Conservation (phyloP, 1,140 invertebrate genomes). For the Whitmania pigra region DNA sequence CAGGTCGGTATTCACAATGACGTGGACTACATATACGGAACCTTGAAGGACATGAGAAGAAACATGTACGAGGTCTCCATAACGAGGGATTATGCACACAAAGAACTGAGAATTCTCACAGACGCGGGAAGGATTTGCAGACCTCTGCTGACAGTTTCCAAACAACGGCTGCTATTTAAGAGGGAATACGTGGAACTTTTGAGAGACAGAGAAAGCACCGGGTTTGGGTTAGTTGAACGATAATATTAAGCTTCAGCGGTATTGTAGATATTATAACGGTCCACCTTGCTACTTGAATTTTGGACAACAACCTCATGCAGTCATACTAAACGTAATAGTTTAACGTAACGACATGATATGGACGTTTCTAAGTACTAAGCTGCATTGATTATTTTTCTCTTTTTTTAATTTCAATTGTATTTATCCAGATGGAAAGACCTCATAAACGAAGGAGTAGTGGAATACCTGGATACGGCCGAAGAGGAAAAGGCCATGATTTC, state of each 20-base stretch:
- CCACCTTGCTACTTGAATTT: conserved; percentile 47
- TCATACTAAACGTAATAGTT: no score
- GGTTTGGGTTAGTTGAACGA: conserved; percentile 52
- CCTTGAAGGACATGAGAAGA: conserved; percentile 78
- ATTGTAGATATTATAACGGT: no score
- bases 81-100: conserved; percentile 90
- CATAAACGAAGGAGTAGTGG: conserved; percentile 90
- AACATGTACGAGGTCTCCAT: conserved; percentile 96
- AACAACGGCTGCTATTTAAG: conserved; percentile 76
- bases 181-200: conserved; percentile 86
- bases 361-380: no score
- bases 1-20: conserved; percentile 82
- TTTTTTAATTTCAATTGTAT: no score
- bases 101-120: conserved; percentile 95
- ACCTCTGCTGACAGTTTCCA: conserved; percentile 90
- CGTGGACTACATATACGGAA: conserved; percentile 93
- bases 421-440: conserved; percentile 75
- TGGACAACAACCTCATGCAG: no score
- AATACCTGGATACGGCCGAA: conserved; percentile 95
- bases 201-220: conserved; percentile 86
- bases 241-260: no score
- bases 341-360: no score
- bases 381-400: not conserved
- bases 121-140: conserved; percentile 95
- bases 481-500: conserved; percentile 99